Evolutionary conservation across 2,797 vertebrate genomes (phyloP), one percentile per base, ranked within the genome.

Genomic region (Macroramphosus scolopax): DNA sequence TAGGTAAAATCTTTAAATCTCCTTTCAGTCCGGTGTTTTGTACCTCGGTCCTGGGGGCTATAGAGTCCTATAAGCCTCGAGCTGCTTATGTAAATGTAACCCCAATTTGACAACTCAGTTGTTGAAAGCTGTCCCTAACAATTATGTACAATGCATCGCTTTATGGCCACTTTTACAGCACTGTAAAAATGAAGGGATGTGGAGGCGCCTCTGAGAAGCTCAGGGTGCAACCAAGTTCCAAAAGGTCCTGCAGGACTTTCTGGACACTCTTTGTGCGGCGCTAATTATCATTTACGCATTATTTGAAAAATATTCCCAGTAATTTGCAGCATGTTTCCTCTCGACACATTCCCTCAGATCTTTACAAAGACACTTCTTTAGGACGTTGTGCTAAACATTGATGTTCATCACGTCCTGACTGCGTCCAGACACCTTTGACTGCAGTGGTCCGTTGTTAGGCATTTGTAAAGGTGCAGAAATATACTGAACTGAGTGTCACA

Each of bases 111-210:
- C 72, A 66, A 50, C 49, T 60, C 50, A 18, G 65, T 51, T 58
- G 66, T 14, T 76, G 74, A 80, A 76, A 78, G 77, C 75, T 84
- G 77, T 71, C 73, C 51, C 64, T 63, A 62, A 68, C 69, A 77
- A 54, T 82, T 75, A 74, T 74, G 72, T 60, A 67, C 73, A 77
- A 82, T 76, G 54, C 66, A 66, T 51, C 40, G 75, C 73, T 85
- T 87, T 82, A 86, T 75, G 46, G 70, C 75, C 66, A 60, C 9
- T 85, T 86, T 86, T 84, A 86, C 79, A 76, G 61, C 82, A 78
- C 75, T 80, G 82, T 88, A 82, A 88, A 84, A 82, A 82, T 35
- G 56, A 74, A 67, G 70, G 68, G 62, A 67, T 68, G 57, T 75
- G 28, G 61, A 60, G 66, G 56, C 49, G 72, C 71, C 63, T 75